Evolutionary conservation across 2,797 vertebrate genomes (phyloP).

Genomic region (Sternarchorhynchus goeldii): DNA sequence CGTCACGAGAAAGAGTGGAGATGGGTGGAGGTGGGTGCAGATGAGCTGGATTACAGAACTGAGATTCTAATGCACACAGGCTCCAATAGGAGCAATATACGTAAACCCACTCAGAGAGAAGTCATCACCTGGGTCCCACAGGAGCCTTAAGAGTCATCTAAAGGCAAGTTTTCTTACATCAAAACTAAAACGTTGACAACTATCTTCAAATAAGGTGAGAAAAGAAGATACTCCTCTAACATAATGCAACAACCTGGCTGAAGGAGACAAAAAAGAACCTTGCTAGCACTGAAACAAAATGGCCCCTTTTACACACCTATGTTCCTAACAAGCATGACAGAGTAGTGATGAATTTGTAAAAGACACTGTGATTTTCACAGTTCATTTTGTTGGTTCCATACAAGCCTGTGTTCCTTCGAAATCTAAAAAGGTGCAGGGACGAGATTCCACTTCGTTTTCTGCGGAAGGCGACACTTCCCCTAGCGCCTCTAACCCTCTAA

Average conservation of each 20-base stretch:
- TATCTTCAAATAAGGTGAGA: constrained; percentile 11
- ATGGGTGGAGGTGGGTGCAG: constrained; percentile 1
- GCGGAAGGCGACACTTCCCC: too few species aligned
- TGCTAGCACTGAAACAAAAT: background rate
- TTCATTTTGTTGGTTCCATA: background rate
- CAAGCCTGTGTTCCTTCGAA: background rate
- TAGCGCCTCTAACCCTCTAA: too few species aligned
- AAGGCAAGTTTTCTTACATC: constrained; percentile 75
- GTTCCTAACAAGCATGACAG: background rate
- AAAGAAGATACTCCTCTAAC: constrained; percentile 54
- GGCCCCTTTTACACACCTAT: background rate
- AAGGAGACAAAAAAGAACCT: background rate
- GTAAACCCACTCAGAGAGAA: constrained; percentile 73
- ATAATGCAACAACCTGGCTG: background rate
- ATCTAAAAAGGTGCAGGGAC: background rate
- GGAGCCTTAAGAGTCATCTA: constrained; percentile 71
- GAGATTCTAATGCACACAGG: constrained; percentile 60
- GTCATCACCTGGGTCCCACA: constrained; percentile 78
- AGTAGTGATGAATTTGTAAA: too few species aligned
- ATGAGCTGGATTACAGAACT: constrained; percentile 15
- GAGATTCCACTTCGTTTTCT: too few species aligned
- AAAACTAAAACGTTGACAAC: constrained; percentile 60
- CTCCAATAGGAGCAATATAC: constrained; percentile 76
- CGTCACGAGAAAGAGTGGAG: constrained; percentile 46
- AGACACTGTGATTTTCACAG: too few species aligned